Conservation (phyloP, 1,140 invertebrate species). For the Drosophila ananassae region DNA sequence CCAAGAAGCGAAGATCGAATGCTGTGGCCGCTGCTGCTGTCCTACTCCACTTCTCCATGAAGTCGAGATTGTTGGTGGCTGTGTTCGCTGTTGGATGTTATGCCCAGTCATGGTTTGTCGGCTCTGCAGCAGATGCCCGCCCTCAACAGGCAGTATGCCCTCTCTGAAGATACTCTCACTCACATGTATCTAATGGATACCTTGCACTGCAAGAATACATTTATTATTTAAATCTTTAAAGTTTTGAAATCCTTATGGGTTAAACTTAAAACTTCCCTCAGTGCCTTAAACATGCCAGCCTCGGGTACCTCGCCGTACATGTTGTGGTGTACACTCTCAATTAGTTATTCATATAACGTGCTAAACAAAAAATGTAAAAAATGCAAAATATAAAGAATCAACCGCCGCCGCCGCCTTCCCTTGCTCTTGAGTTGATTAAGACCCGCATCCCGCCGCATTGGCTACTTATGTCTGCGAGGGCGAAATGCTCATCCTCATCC, state of each 20-base stretch:
- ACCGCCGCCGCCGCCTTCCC: not conserved
- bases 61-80: constrained; percentile 38
- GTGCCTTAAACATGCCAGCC: not conserved
- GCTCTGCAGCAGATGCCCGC: constrained; percentile 50
- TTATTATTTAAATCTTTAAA: not conserved
- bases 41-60: constrained; percentile 49
- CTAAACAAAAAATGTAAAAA: constrained; percentile 55
- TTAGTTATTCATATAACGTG: constrained; percentile 78
- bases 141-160: constrained; percentile 64
- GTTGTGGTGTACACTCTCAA: constrained; percentile 66
- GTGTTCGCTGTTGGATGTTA: constrained; percentile 42
- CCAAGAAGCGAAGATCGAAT: constrained; percentile 25
- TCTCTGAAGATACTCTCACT: constrained; percentile 30
- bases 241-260: not conserved
- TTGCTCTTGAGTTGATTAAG: constrained; percentile 50
- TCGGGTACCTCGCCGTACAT: constrained; percentile 19
- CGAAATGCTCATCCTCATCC: constrained; percentile 28
- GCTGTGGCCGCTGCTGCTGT: constrained; percentile 39
- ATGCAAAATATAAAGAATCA: constrained; percentile 25
- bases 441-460: constrained; percentile 59
- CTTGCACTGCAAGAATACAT: constrained; percentile 19
- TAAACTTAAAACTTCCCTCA: not conserved
- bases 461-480: constrained; percentile 62
- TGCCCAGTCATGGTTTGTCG: constrained; percentile 65
- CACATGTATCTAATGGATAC: constrained; percentile 62